Conservation (phyloP, 2,888 invertebrate species). For the Iphiclides podalirius region DNA sequence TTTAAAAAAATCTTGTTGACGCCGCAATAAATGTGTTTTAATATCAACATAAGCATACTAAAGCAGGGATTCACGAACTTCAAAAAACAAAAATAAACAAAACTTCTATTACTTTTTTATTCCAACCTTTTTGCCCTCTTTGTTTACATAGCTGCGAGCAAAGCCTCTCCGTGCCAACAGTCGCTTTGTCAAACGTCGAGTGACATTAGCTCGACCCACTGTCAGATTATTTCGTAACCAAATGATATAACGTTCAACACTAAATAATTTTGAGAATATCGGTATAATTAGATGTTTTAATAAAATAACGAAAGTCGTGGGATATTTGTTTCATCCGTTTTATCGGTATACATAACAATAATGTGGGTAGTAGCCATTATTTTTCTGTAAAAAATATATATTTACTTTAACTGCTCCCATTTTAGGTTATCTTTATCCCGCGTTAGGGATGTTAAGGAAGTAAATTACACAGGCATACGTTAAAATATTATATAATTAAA, state of each 20-base stretch:
- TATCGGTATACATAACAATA: too few species aligned
- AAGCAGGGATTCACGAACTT: constrained; percentile 42
- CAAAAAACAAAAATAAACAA: constrained; percentile 53
- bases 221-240: constrained; percentile 69
- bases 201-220: constrained; percentile 71
- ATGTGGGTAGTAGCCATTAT: too few species aligned
- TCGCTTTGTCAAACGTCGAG: constrained; percentile 75
- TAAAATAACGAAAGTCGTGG: neutral
- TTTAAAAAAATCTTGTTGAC: neutral
- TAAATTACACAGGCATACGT: too few species aligned
- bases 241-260: constrained; percentile 59
- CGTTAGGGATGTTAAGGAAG: too few species aligned
- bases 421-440: too few species aligned
- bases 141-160: constrained; percentile 69
- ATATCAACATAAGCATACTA: constrained; percentile 26
- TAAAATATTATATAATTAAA: too few species aligned
- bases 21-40: neutral
- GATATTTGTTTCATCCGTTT: too few species aligned
- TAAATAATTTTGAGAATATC: constrained; percentile 43
- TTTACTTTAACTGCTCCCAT: too few species aligned
- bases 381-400: too few species aligned
- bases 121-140: constrained; percentile 58
- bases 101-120: constrained; percentile 61
- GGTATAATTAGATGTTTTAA: constrained; percentile 14
- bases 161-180: constrained; percentile 75